phyloP scores from a whole-genome alignment of 2,113 vertebrate genomes.

The Pardalotus punctatus region DNA sequence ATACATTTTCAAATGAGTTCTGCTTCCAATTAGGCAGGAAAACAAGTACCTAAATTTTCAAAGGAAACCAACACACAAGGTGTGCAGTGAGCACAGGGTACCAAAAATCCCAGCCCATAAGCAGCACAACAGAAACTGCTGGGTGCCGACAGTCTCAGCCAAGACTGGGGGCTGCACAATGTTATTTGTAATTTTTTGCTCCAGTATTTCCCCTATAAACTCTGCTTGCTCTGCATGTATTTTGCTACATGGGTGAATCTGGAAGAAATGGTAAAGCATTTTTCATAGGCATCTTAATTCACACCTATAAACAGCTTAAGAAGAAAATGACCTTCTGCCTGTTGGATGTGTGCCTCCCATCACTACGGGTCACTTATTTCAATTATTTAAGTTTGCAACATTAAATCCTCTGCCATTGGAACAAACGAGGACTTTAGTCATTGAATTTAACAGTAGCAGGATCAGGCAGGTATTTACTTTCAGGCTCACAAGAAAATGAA shows the following conservation, averaged over 20 bases:
- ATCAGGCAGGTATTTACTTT: background rate
- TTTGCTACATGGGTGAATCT: slow-evolving; percentile 19
- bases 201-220: background rate
- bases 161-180: background rate
- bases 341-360: background rate
- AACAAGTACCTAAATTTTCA: slow-evolving; percentile 52
- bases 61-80: slow-evolving; percentile 32
- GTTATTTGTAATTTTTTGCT: background rate
- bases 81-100: background rate
- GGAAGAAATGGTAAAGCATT: slow-evolving; percentile 7
- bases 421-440: background rate
- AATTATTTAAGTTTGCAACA: slow-evolving; percentile 41
- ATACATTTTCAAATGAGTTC: slow-evolving; percentile 51
- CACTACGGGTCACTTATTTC: slow-evolving; percentile 28
- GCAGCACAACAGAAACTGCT: slow-evolving; percentile 7
- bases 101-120: background rate
- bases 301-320: slow-evolving; percentile 32
- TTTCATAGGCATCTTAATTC: slow-evolving; percentile 31
- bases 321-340: slow-evolving; percentile 7
- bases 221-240: slow-evolving; percentile 37
- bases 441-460: background rate
- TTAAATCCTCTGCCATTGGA: background rate
- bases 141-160: background rate
- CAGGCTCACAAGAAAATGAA: background rate
- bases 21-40: slow-evolving; percentile 62